Evolutionary conservation across 2,113 vertebrate genomes (phyloP).

Genomic region (Phylloscopus whistleri): DNA sequence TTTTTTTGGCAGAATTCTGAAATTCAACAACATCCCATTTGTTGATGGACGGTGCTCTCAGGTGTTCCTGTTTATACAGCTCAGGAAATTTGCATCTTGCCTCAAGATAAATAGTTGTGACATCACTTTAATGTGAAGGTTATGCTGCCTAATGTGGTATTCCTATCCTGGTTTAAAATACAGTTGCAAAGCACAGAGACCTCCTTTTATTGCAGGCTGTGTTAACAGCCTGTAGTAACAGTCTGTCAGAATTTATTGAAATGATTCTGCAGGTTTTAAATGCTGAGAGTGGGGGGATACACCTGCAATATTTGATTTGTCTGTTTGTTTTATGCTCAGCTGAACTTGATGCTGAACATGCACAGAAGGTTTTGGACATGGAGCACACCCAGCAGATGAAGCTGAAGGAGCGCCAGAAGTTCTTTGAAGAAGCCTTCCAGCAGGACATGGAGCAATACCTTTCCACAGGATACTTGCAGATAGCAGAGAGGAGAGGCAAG

Average conservation of each 20-base stretch:
- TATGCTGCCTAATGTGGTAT: background rate
- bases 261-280: background rate
- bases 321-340: slow-evolving; percentile 69
- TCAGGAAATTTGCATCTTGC: background rate
- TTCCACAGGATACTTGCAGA: slow-evolving; percentile 93
- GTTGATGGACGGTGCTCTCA: background rate
- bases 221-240: background rate
- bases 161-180: background rate
- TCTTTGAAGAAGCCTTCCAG: slow-evolving; percentile 97
- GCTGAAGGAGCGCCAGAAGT: slow-evolving; percentile 94
- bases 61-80: background rate
- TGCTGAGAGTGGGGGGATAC: background rate
- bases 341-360: slow-evolving; percentile 87
- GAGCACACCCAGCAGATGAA: slow-evolving; percentile 88
- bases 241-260: background rate
- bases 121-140: background rate
- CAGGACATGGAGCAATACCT: slow-evolving; percentile 99
- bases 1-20: background rate
- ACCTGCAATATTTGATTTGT: background rate
- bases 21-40: background rate
- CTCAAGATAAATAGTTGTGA: background rate
- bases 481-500: slow-evolving; percentile 91
- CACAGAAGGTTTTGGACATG: slow-evolving; percentile 84
- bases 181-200: background rate
- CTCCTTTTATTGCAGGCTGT: background rate